These are phyloP conservation scores for Nephrotoma appendiculata DNA, from an alignment of 2,888 invertebrate genomes.

Conservation along the genomic window DNA sequence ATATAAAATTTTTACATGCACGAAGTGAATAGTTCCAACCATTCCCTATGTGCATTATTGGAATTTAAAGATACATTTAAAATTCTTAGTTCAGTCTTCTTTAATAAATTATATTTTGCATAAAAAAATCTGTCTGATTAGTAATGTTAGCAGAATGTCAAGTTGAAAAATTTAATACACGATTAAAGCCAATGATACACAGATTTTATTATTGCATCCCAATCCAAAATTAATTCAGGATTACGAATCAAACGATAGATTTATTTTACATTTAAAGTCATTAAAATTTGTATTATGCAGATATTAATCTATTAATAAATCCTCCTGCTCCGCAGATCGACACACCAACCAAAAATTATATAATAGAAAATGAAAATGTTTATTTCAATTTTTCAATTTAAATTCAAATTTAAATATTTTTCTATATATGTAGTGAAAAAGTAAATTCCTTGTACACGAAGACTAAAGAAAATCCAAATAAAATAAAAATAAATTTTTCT, in stretches of 20 bases:
- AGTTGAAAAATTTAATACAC: no score
- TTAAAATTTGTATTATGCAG: background rate
- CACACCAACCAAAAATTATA: background rate
- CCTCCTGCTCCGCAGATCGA: background rate
- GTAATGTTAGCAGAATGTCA: no score
- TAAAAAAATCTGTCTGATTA: no score
- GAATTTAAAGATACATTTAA: no score
- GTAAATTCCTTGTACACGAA: background rate
- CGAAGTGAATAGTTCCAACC: no score
- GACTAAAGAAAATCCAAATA: background rate
- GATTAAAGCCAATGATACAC: no score
- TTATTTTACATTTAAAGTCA: background rate
- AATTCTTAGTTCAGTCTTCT: no score
- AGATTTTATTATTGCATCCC: no score
- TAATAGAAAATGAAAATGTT: background rate
- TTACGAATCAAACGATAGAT: background rate
- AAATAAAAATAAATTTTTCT: background rate
- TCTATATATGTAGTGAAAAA: background rate
- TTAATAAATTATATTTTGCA: no score
- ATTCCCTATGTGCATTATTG: no score
- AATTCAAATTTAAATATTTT: background rate
- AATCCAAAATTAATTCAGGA: no score
- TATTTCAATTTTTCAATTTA: background rate
- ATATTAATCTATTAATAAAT: background rate
- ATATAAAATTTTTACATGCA: no score